phyloP scores from a whole-genome alignment of 2,797 vertebrate genomes.

The Tympanoctomys barrerae region DNA sequence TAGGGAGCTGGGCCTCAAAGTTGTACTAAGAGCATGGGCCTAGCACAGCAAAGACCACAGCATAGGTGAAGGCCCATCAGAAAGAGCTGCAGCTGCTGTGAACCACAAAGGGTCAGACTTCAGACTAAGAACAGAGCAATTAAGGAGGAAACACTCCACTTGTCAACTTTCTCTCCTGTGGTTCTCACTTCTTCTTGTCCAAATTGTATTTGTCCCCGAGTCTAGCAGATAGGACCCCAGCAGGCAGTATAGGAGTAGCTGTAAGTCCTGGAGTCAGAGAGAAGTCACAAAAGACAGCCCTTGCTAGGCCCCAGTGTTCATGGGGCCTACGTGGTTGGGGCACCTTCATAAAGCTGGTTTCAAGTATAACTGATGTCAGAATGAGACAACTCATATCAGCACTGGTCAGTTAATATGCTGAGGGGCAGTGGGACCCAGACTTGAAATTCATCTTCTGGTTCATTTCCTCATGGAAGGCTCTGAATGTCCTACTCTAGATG shows the following conservation, averaged over 20 bases:
- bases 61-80: neutral
- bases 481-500: neutral
- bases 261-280: neutral
- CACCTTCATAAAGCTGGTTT: neutral
- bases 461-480: neutral
- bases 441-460: neutral
- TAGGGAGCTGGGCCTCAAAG: neutral
- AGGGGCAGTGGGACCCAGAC: too few relatives aligned
- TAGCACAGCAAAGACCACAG: neutral
- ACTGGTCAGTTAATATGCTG: rapidly evolving
- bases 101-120: neutral
- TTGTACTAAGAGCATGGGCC: neutral
- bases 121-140: neutral
- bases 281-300: rapidly evolving
- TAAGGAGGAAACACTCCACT: neutral
- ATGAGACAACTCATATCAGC: neutral
- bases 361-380: neutral
- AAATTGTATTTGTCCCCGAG: neutral
- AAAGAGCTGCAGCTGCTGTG: neutral
- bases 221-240: neutral
- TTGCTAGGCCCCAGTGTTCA: rapidly evolving
- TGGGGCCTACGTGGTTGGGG: neutral
- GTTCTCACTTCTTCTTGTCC: neutral
- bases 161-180: neutral
- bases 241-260: neutral